Base-by-base conservation (phyloP, 2,113 vertebrate genomes). In the Lepus europaeus region DNA sequence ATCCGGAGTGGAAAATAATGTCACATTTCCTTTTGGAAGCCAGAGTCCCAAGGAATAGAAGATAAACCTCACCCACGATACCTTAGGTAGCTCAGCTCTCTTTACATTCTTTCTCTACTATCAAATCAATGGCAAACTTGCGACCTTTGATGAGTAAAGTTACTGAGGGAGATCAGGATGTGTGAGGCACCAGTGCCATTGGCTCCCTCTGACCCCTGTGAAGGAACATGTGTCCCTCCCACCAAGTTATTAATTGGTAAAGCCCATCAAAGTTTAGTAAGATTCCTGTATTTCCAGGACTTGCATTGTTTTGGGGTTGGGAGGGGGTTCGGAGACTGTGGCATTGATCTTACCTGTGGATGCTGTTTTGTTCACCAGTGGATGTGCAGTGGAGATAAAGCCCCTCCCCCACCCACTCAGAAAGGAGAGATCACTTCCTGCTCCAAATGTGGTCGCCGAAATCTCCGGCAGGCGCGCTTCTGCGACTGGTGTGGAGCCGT, bases 401-500 rank as follows among this genome's bases (percentile, higher is more conserved):
- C 96, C 27, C 95, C 96, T 6, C 88, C 97, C 81, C 74, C 76
- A 1, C 95, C 90, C 9, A 91, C 77, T 70, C 96, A 91, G 53
- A 96, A 96, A 6, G 68, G 90, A 72, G 98, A 98, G 96, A 98
- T 64, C 74, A 51, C 98, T 63, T 96, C 66, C 22, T 99, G 99
- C 96, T 98, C 98, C 72, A 98, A 98, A 33, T 99, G 99, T 97
- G 96, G 94, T 9, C 96, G 97, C 0, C 22, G 94, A 25, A 99
- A 99, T 94, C 97, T 73, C 29, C 29, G 69, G 0, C 96, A 99
- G 1, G 98, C 99, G 9, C 96, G 95, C 90, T 99, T 98, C 98
- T 99, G 99, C 3, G 98, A 98, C 98, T 99, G 99, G 99, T 99
- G 99, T 39, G 99, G 99, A 79, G 39, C 92, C 63, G 49, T 0